phyloP scores from a whole-genome alignment of 2,797 vertebrate species.

The Carapus acus region DNA sequence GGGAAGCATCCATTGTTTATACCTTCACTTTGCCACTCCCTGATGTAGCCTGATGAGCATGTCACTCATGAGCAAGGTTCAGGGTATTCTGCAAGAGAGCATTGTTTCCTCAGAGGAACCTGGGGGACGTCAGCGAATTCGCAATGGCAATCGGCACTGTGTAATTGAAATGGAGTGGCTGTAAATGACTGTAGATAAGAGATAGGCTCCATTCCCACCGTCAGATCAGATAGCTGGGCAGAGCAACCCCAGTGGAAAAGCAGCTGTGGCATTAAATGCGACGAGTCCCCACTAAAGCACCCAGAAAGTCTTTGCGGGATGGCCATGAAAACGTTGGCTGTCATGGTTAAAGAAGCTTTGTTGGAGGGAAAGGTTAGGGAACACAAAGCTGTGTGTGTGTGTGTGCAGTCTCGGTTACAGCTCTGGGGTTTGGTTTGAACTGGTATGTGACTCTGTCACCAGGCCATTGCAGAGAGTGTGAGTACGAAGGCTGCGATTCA shows the following conservation, averaged over 20 bases:
- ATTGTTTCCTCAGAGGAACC: conserved; percentile 42
- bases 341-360: conserved; percentile 20
- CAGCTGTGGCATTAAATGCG: conserved; percentile 33
- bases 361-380: neutral
- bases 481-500: neutral
- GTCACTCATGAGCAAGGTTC: conserved; percentile 5
- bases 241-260: conserved; percentile 46
- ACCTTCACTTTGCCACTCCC: conserved; percentile 4
- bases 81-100: conserved; percentile 12
- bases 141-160: conserved; percentile 40
- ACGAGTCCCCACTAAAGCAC: conserved; percentile 26
- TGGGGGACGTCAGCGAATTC: conserved; percentile 33
- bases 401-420: neutral
- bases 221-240: conserved; percentile 50
- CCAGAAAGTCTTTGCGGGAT: conserved; percentile 36
- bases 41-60: conserved; percentile 23
- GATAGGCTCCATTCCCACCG: conserved; percentile 33
- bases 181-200: conserved; percentile 55
- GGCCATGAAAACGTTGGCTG: conserved; percentile 39
- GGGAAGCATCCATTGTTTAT: conserved; percentile 5
- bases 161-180: conserved; percentile 54
- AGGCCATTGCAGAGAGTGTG: neutral
- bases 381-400: conserved; percentile 4
- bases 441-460: neutral
- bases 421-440: neutral